Evolutionary conservation across 1,140 invertebrate species (phyloP).

Genomic region (Penaeus vannamei): DNA sequence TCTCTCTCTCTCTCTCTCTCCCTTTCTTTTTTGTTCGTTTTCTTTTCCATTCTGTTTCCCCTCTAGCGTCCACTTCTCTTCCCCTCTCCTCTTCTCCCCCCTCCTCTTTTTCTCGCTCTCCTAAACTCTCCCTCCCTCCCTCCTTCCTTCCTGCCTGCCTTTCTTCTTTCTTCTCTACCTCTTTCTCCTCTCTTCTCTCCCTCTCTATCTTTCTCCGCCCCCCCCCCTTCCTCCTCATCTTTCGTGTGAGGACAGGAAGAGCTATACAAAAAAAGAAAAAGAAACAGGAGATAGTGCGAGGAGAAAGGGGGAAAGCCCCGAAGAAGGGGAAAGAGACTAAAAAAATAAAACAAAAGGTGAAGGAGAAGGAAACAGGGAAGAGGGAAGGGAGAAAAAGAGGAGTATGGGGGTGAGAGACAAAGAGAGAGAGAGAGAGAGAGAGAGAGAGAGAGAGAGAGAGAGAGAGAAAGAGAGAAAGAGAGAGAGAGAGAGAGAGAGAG

Average conservation of each 20-base stretch:
- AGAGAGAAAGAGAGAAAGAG: background rate
- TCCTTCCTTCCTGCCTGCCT: too few species aligned
- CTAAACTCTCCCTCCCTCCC: too few species aligned
- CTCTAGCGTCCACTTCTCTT: too few species aligned
- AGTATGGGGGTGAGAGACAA: too few species aligned
- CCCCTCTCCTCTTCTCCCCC: too few species aligned
- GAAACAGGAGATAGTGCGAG: background rate
- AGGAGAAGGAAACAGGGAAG: conserved; percentile 1
- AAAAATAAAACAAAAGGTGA: background rate
- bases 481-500: background rate
- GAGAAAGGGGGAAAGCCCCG: background rate
- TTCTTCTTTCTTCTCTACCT: too few species aligned
- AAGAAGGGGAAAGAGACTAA: background rate
- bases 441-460: background rate
- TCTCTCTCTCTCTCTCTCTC: too few species aligned
- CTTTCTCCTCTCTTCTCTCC: too few species aligned
- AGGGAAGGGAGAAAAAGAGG: conserved; percentile 11
- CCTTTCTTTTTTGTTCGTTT: too few species aligned
- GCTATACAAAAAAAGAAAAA: background rate
- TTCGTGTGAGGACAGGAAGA: background rate
- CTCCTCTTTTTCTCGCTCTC: too few species aligned
- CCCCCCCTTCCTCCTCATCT: background rate
- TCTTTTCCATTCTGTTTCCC: too few species aligned
- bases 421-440: conserved; percentile 11
- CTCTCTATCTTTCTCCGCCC: background rate